Percentiles rank a stretch among this genome's conserved stretches.
Conservation (phyloP, 2,888 invertebrate species). For the Microchrysa polita region DNA sequence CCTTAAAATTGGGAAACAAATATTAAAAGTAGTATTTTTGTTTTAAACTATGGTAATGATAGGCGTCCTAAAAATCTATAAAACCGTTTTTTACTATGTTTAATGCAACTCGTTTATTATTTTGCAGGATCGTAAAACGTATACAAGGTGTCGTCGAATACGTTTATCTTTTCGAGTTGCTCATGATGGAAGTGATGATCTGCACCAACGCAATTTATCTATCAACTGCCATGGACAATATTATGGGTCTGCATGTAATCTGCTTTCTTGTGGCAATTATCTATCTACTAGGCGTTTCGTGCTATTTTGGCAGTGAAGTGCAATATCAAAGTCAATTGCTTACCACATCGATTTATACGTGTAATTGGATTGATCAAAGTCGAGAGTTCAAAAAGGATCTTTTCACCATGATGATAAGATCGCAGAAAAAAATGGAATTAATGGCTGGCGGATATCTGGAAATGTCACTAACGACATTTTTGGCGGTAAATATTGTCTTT, state of each 20-base stretch:
- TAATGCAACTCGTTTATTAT: too few relatives aligned
- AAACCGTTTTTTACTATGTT: too few relatives aligned
- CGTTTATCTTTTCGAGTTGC: conserved; percentile 10
- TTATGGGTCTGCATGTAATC: conserved; percentile 45
- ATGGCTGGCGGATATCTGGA: conserved; percentile 11
- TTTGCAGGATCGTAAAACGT: conserved; percentile 10
- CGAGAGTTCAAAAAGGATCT: conserved; percentile 17
- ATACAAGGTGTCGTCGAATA: not conserved
- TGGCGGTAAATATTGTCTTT: not conserved
- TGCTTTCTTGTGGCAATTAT: conserved; percentile 30
- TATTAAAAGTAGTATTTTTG: too few relatives aligned
- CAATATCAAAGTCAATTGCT: conserved; percentile 14
- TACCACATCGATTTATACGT: conserved; percentile 6
- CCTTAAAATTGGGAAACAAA: too few relatives aligned
- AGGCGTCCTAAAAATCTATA: too few relatives aligned
- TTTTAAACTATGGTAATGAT: too few relatives aligned
- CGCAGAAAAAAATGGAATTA: conserved; percentile 2
- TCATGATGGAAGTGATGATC: not conserved
- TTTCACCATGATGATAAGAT: conserved; percentile 8
- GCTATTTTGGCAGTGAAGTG: conserved; percentile 24
- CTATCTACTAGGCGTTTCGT: not conserved
- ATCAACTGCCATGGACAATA: conserved; percentile 1
- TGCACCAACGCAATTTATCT: conserved; percentile 12
- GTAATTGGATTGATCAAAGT: conserved; percentile 35
- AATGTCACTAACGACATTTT: conserved; percentile 30